phyloP scores from a whole-genome alignment of 1,140 invertebrate species.

The Bursaphelenchus mucronatus region DNA sequence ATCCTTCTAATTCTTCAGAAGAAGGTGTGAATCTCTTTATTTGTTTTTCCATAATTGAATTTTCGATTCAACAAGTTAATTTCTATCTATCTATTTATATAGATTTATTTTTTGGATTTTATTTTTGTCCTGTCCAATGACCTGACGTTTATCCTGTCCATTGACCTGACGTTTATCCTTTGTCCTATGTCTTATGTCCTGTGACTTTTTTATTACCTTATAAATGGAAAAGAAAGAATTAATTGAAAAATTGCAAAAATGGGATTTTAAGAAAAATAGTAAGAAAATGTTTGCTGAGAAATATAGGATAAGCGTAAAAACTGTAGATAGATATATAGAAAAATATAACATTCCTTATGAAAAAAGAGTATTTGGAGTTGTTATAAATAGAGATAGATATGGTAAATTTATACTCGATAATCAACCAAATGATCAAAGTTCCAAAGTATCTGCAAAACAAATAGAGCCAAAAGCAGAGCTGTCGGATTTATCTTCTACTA shows the following conservation, averaged over 20 bases:
- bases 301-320: not conserved
- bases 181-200: not conserved
- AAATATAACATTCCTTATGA: not conserved
- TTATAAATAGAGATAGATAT: not conserved
- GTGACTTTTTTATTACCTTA: too few species aligned
- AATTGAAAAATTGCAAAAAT: not conserved
- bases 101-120: conserved; percentile 6
- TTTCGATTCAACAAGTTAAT: not conserved
- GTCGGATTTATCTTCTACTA: too few species aligned
- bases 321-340: conserved; percentile 1
- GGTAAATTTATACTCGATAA: conserved; percentile 1
- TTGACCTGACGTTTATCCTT: not conserved
- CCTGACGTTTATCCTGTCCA: not conserved
- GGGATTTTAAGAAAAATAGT: not conserved
- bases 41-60: not conserved
- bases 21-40: conserved; percentile 4
- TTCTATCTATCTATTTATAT: not conserved
- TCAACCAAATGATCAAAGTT: too few species aligned
- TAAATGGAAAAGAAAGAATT: conserved; percentile 1
- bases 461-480: too few species aligned
- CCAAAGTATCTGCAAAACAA: too few species aligned
- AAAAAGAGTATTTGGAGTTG: not conserved
- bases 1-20: conserved; percentile 5
- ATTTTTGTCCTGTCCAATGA: not conserved
- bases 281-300: conserved; percentile 1